Evolutionary conservation across 2,113 vertebrate species (phyloP).

Genomic region (Crotalus tigris): DNA sequence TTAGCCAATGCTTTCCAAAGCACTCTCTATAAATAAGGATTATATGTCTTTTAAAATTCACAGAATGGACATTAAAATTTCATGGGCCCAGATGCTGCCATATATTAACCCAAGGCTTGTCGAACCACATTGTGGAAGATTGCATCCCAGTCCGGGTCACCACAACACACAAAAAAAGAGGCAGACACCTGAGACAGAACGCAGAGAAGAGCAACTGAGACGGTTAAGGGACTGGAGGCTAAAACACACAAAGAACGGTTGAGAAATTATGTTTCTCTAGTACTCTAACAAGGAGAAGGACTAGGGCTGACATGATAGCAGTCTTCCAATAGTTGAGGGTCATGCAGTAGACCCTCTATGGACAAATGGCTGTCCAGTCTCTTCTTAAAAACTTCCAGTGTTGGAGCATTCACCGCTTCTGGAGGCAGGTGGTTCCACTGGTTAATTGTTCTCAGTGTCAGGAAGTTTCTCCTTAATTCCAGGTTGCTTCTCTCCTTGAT

Average conservation of each 20-base stretch:
- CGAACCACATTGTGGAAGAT: neutral
- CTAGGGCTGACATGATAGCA: too few species aligned
- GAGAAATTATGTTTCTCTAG: too few species aligned
- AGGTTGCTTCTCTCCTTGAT: neutral
- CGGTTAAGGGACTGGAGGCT: too few species aligned
- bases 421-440: neutral
- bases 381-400: too few species aligned
- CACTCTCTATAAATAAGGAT: neutral
- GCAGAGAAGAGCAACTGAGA: fast-evolving
- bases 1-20: neutral
- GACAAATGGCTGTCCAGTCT: too few species aligned
- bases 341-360: too few species aligned
- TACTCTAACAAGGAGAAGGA: too few species aligned
- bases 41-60: neutral
- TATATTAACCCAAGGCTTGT: neutral
- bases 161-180: too few species aligned
- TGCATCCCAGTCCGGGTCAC: too few species aligned
- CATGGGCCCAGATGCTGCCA: neutral
- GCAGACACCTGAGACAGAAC: too few species aligned
- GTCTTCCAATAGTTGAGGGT: too few species aligned
- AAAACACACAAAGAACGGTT: too few species aligned
- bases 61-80: neutral
- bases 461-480: neutral
- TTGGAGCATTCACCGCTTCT: neutral
- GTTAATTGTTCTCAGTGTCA: neutral